Evolutionary conservation across 1,140 invertebrate species (phyloP), one percentile per base, ranked within the genome.

Genomic region (Belonocnema kinseyi): DNA sequence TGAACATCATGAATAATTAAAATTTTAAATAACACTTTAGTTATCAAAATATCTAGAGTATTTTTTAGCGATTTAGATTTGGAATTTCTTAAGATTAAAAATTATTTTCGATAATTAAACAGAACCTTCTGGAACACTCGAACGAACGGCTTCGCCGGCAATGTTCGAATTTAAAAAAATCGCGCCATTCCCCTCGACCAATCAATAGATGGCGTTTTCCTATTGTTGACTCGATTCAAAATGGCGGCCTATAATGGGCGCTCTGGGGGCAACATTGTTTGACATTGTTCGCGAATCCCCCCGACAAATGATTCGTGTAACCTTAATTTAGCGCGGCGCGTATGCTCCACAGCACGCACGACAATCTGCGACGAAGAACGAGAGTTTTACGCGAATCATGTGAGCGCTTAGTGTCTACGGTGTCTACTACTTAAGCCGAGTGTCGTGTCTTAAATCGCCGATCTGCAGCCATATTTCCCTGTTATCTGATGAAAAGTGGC

Each of bases 201-300:
- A 85, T 84, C 81, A 81, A 85, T 82, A 85, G 85, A 81, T 86
- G 83, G 84, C 85, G 85, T 33, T 66, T 66, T 40, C 80, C 77
- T 82, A 88, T 89, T 88, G 89, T 90, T 90, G 87, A 86, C 80
- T 87, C 21, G 73, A 74, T 81, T 85, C 82, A 88, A 89, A 88
- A 90, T 89, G 88, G 88, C 83, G 82, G 83, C 85, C 77, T 82
- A 76, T 88, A 89, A 88, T 88, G 84, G 77, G 78, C 77, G 82
- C 78, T 86, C 73, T 61, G 80, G 75, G 75, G 75, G 76, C 76
- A 82, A 87, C 77, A 83, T 86, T 46, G 40, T 46, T 46, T 46
- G n/a, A 46, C 4, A 26, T 66, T 83, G 82, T 83, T 78, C 71
- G 72, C 70, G 21, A 74, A 78, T 77, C 80, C 52, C 73, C 71